Evolutionary conservation across 2,113 vertebrate species (phyloP).

Genomic region (Falco punctatus): DNA sequence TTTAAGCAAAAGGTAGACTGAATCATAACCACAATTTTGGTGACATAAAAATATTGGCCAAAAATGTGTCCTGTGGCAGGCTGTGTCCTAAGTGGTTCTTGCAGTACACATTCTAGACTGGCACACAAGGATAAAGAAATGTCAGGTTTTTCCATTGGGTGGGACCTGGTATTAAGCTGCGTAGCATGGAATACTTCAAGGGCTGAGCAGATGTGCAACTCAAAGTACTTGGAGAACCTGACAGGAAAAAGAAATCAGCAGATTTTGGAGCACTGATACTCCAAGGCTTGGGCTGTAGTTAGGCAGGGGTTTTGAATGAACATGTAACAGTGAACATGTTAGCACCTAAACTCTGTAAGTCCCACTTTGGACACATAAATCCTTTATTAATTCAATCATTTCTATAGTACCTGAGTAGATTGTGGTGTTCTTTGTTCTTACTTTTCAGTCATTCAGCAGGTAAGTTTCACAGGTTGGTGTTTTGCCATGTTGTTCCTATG

Average conservation of each 20-base stretch:
- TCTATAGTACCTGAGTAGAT: background rate
- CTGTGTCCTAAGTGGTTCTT: background rate
- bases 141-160: background rate
- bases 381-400: background rate
- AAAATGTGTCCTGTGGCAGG: background rate
- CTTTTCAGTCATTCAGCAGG: background rate
- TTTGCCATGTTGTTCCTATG: background rate
- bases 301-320: background rate
- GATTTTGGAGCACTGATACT: background rate
- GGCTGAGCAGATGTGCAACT: background rate
- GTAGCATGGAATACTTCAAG: rapidly evolving
- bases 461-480: background rate
- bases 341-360: background rate
- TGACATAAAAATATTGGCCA: background rate
- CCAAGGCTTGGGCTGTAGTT: background rate
- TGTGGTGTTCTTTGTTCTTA: background rate
- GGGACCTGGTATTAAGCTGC: background rate
- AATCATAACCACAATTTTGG: background rate
- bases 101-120: background rate
- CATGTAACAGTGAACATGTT: background rate
- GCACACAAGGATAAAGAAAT: background rate
- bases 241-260: background rate
- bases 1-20: background rate
- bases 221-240: background rate
- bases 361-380: background rate